phyloP scores from a whole-genome alignment of 2,797 vertebrate genomes.

The Dendrocincla fuliginosa region DNA sequence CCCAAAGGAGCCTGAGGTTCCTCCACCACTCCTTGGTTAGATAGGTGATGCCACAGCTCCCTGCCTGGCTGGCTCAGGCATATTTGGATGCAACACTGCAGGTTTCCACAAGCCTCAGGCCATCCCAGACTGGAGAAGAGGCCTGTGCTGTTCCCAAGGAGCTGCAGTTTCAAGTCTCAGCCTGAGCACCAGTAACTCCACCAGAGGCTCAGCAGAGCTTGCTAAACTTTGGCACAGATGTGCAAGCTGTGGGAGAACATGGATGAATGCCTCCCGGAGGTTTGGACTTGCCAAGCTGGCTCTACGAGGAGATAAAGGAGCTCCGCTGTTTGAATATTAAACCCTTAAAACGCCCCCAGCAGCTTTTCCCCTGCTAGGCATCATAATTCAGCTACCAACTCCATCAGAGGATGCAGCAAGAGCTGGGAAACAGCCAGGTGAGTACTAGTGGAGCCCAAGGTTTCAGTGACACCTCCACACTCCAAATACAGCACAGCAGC shows the following conservation, averaged over 20 bases:
- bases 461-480: not conserved
- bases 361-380: not conserved
- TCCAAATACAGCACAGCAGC: not conserved
- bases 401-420: rapidly evolving
- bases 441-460: not conserved
- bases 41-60: not conserved
- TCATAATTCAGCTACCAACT: not conserved
- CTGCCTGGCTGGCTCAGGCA: not conserved
- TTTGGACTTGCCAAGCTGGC: constrained; percentile 2
- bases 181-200: not conserved
- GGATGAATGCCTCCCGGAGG: not conserved
- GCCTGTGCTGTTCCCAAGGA: rapidly evolving
- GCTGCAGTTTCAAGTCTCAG: not conserved
- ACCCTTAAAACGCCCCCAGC: not conserved
- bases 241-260: not conserved
- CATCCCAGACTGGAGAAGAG: not conserved
- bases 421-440: not conserved
- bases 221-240: constrained; percentile 20
- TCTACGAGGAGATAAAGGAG: constrained; percentile 26
- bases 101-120: not conserved
- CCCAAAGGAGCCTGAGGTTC: not conserved
- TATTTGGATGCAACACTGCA: not conserved
- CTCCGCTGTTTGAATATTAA: not conserved
- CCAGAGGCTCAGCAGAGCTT: not conserved
- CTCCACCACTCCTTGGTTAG: not conserved